Evolutionary conservation across 1,140 invertebrate species (phyloP).

Genomic region (Diorhabda carinulata): DNA sequence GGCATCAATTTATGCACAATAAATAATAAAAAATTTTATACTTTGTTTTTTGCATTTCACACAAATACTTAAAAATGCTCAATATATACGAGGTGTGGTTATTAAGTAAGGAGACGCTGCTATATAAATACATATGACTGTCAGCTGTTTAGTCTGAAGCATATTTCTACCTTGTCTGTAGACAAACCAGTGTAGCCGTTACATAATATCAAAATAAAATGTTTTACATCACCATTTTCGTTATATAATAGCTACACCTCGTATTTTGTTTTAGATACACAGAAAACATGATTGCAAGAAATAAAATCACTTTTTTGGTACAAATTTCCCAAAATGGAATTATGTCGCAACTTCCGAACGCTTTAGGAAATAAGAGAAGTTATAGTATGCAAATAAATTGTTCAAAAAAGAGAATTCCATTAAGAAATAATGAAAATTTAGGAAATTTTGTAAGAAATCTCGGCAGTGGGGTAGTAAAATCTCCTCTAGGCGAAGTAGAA

Average conservation of each 20-base stretch:
- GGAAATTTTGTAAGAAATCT: constrained; percentile 3
- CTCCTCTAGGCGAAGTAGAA: constrained; percentile 28
- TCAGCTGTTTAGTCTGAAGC: neutral
- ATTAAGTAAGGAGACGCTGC: too few relatives aligned
- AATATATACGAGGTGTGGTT: too few relatives aligned
- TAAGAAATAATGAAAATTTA: constrained; percentile 1
- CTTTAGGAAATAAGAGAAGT: constrained; percentile 1
- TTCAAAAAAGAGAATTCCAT: neutral
- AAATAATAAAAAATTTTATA: too few relatives aligned
- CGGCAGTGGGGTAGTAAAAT: constrained; percentile 27
- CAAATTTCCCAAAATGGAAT: constrained; percentile 9
- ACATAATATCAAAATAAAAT: neutral
- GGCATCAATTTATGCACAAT: too few relatives aligned
- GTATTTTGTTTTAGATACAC: neutral
- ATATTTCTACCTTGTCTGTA: neutral
- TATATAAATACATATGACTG: neutral
- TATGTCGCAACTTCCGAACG: constrained; percentile 7
- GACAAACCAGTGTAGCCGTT: neutral
- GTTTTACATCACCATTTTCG: too few relatives aligned
- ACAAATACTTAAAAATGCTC: too few relatives aligned
- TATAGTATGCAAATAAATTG: neutral
- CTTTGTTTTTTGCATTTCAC: too few relatives aligned
- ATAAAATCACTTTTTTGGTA: constrained; percentile 5
- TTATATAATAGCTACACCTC: too few relatives aligned
- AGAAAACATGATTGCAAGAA: neutral